Percentiles rank a stretch among this genome's conserved stretches.
These are phyloP conservation scores for Orius insidiosus DNA, from an alignment of 1,140 invertebrate species.

Conservation along the genomic window DNA sequence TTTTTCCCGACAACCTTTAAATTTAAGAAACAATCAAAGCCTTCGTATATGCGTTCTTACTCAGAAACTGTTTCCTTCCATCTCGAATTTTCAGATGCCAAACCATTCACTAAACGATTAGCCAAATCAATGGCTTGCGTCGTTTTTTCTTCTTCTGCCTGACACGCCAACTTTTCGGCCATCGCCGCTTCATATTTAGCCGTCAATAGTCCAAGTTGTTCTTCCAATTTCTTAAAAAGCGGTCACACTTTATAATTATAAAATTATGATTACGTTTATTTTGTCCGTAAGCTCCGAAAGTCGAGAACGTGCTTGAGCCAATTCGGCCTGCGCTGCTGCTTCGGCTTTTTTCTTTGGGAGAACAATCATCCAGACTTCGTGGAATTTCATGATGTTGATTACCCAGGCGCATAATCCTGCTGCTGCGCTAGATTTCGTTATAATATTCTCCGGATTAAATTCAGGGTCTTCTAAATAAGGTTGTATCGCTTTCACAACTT, in stretches of 20 bases:
- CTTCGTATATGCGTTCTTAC: conserved; percentile 21
- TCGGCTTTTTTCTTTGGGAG: conserved; percentile 71
- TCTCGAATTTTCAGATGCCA: conserved; percentile 80
- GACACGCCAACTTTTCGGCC: conserved; percentile 71
- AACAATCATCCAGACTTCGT: conserved; percentile 80
- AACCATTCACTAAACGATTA: conserved; percentile 77
- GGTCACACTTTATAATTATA: background rate
- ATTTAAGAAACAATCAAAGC: conserved; percentile 5
- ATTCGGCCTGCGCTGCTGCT: conserved; percentile 64
- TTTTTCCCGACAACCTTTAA: conserved; percentile 9
- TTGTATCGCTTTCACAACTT: conserved; percentile 57
- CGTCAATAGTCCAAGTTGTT: conserved; percentile 51
- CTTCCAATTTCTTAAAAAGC: conserved; percentile 53
- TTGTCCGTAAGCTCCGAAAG: conserved; percentile 44
- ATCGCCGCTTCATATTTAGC: conserved; percentile 70
- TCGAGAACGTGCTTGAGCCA: conserved; percentile 62
- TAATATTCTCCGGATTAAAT: conserved; percentile 72
- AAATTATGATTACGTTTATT: conserved; percentile 29
- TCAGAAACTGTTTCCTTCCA: conserved; percentile 56
- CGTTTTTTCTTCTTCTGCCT: conserved; percentile 69
- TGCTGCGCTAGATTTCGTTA: conserved; percentile 73
- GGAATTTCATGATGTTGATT: conserved; percentile 81
- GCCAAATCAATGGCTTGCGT: conserved; percentile 74
- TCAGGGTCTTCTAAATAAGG: conserved; percentile 40
- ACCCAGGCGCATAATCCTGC: conserved; percentile 86